Evolutionary conservation across 92 coral and sea anemone species (phyloP).

Genomic region (Pocillopora grandis): DNA sequence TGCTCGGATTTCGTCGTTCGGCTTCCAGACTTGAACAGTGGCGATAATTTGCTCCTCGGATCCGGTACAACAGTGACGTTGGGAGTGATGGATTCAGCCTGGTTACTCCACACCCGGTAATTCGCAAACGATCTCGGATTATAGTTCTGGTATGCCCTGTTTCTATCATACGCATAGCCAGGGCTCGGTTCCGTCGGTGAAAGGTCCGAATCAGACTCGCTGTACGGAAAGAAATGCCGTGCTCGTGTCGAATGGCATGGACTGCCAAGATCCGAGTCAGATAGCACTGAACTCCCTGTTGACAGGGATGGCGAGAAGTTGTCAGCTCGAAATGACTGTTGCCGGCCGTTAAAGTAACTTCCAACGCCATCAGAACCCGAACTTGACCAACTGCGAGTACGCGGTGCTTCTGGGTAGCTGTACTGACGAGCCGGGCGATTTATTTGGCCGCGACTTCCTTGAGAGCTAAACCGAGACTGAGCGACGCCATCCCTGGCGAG

Average conservation of each 20-base stretch:
- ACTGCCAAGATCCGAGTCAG: conserved; percentile 26
- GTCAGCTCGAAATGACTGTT: conserved; percentile 32
- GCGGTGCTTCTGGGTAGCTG: conserved; percentile 46
- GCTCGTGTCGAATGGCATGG: conserved; percentile 27
- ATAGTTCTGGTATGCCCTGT: conserved; percentile 39
- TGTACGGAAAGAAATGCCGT: conserved; percentile 22
- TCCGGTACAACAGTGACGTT: conserved; percentile 89
- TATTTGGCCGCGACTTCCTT: conserved; percentile 62
- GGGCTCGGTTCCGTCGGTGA: conserved; percentile 34
- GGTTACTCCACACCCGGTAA: conserved; percentile 61
- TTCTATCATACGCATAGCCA: conserved; percentile 4
- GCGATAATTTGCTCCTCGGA: conserved; percentile 72
- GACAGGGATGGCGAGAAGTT: conserved; percentile 37
- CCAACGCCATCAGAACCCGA: conserved; percentile 7
- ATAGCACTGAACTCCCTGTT: conserved; percentile 25
- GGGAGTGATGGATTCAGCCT: conserved; percentile 71
- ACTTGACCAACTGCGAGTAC: conserved; percentile 28
- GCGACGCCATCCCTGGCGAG: conserved; percentile 76
- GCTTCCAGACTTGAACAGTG: conserved; percentile 65
- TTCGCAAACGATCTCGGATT: conserved; percentile 60
- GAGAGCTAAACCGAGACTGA: conserved; percentile 87
- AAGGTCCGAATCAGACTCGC: conserved; percentile 26
- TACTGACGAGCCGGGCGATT: conserved; percentile 46
- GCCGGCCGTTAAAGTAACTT: conserved; percentile 26
- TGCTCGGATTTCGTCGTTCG: conserved; percentile 85